Conservation (phyloP, 2,888 invertebrate species). For the Hybos culiciformis region DNA sequence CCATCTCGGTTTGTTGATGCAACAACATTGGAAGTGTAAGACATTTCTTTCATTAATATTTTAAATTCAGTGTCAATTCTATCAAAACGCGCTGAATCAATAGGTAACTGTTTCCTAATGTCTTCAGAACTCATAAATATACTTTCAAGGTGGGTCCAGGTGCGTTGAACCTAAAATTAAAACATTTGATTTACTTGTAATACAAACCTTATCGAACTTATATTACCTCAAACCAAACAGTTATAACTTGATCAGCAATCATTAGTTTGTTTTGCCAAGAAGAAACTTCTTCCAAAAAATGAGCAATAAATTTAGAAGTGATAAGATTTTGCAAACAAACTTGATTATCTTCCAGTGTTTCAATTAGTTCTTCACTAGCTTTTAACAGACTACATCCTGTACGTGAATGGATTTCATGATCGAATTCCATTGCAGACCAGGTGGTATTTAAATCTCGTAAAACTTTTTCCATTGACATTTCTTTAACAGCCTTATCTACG, state of each 20-base stretch:
- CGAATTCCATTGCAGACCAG: slow-evolving; percentile 85
- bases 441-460: slow-evolving; percentile 78
- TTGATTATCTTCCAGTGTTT: slow-evolving; percentile 95
- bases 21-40: slow-evolving; percentile 57
- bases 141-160: slow-evolving; percentile 94
- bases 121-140: slow-evolving; percentile 98
- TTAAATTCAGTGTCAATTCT: slow-evolving; percentile 84
- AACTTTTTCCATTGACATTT: slow-evolving; percentile 97
- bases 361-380: slow-evolving; percentile 90
- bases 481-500: slow-evolving; percentile 95
- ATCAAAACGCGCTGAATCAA: slow-evolving; percentile 86
- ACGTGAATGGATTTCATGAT: slow-evolving; percentile 73
- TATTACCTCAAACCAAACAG: slow-evolving; percentile 89
- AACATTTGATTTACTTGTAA: no score
- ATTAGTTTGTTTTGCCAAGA: slow-evolving; percentile 86
- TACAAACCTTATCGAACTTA: no score
- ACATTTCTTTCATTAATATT: slow-evolving; percentile 40
- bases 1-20: slow-evolving; percentile 79
- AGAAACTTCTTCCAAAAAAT: slow-evolving; percentile 89
- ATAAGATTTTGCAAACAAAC: slow-evolving; percentile 88
- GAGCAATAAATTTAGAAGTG: slow-evolving; percentile 92
- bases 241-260: slow-evolving; percentile 86
- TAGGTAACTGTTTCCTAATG: slow-evolving; percentile 84
- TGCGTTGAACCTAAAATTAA: no score
- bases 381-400: slow-evolving; percentile 76